A percentile compares a stretch with the other conserved stretches of the same genome.
Conservation (phyloP, 53 echinoderm and acorn worm species). For the Paracentrotus lividus region DNA sequence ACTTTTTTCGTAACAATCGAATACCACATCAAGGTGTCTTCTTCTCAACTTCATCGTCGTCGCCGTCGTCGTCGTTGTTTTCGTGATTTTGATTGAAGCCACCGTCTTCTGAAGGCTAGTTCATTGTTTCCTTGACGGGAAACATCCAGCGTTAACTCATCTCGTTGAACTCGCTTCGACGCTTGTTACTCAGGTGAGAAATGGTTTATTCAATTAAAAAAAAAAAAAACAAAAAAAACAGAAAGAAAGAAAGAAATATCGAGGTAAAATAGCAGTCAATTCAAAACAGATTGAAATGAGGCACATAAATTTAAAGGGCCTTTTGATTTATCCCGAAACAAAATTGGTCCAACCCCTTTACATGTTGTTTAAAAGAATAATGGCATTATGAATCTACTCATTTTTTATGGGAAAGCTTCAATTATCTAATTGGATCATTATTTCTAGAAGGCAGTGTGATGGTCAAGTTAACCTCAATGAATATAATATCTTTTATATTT, state of each 20-base stretch:
- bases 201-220: background rate
- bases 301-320: too few species aligned
- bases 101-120: background rate
- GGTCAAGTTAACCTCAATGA: too few species aligned
- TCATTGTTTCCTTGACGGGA: background rate
- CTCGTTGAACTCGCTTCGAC: background rate
- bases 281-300: too few species aligned
- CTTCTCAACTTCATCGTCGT: background rate
- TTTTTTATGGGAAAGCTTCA: too few species aligned
- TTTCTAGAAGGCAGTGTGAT: too few species aligned
- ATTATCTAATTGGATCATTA: too few species aligned
- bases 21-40: background rate
- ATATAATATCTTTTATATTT: too few species aligned
- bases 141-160: background rate
- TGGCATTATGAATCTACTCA: too few species aligned
- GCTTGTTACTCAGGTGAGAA: constrained; percentile 8
- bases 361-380: too few species aligned
- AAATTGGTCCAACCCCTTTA: too few species aligned
- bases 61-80: constrained; percentile 1
- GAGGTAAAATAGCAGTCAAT: too few species aligned
- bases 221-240: background rate
- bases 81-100: background rate
- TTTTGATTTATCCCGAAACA: too few species aligned
- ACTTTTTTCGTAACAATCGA: background rate
- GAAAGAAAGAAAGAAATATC: background rate